Conservation (phyloP, 2,888 invertebrate species). For the Rhodophaea formosa region DNA sequence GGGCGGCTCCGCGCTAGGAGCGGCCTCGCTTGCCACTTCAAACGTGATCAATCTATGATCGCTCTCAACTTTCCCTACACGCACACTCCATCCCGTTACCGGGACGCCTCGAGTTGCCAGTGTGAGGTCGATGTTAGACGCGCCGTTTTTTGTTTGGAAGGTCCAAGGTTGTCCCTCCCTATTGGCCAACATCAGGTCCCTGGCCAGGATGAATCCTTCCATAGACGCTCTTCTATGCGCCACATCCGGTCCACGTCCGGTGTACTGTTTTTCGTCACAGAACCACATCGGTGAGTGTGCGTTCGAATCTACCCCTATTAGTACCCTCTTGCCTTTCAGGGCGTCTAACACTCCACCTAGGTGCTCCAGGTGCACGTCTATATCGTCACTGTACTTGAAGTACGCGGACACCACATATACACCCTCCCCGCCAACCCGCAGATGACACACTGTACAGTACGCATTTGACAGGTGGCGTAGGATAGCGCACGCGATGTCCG, state of each 20-base stretch:
- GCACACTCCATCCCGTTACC: slow-evolving; percentile 22
- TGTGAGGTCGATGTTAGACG: slow-evolving; percentile 35
- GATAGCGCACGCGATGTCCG: neutral
- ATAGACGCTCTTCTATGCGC: slow-evolving; percentile 19
- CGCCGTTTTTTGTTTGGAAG: slow-evolving; percentile 23
- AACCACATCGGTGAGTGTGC: slow-evolving; percentile 37
- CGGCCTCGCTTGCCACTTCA: slow-evolving; percentile 4
- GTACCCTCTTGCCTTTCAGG: slow-evolving; percentile 10
- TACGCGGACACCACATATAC: slow-evolving; percentile 29
- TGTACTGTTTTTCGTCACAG: slow-evolving; percentile 20
- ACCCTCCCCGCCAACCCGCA: neutral
- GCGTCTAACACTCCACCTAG: slow-evolving; percentile 22
- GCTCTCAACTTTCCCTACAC: neutral
- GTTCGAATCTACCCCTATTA: slow-evolving; percentile 32
- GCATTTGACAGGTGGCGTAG: neutral
- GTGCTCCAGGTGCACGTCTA: slow-evolving; percentile 25
- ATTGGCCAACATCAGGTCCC: slow-evolving; percentile 22
- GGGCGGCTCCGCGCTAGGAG: neutral
- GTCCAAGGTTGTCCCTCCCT: slow-evolving; percentile 24
- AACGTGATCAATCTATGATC: slow-evolving; percentile 6
- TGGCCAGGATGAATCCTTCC: slow-evolving; percentile 25
- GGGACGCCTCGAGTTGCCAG: slow-evolving; percentile 17
- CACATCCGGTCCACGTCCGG: slow-evolving; percentile 23
- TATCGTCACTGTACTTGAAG: slow-evolving; percentile 29
- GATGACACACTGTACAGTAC: neutral